Evolutionary conservation across 2,888 invertebrate species (phyloP).

Genomic region (Mongoloraphidia duomilia): DNA sequence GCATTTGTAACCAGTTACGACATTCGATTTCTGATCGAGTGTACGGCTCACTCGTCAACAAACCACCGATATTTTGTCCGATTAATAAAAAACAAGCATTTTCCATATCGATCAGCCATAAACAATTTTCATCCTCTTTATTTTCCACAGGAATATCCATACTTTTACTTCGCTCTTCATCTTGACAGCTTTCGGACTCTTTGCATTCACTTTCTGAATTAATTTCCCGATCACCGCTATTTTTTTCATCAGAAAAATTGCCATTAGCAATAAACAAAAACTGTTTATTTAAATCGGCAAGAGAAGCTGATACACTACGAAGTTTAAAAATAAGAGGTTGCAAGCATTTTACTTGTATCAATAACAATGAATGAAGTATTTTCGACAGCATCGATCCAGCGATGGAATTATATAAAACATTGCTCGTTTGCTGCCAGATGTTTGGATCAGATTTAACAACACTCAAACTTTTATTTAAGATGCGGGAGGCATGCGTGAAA

Average conservation of each 20-base stretch:
- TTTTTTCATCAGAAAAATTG: too few species aligned
- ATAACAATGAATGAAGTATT: constrained; percentile 37
- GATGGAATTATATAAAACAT: constrained; percentile 37
- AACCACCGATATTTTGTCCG: constrained; percentile 41
- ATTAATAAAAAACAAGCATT: constrained; percentile 42
- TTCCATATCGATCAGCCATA: constrained; percentile 45
- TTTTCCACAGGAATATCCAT: constrained; percentile 23
- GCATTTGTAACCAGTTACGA: constrained; percentile 31
- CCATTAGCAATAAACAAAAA: constrained; percentile 24
- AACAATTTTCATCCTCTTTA: constrained; percentile 32
- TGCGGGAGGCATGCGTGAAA: constrained; percentile 23
- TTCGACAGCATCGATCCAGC: constrained; percentile 42
- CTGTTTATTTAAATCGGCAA: constrained; percentile 29
- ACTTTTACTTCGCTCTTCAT: not conserved
- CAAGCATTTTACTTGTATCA: constrained; percentile 32
- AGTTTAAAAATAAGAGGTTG: constrained; percentile 26
- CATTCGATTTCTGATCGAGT: constrained; percentile 30
- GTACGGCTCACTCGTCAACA: constrained; percentile 34
- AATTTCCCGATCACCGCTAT: too few species aligned
- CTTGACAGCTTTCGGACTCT: too few species aligned
- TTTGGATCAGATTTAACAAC: constrained; percentile 26
- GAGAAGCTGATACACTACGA: constrained; percentile 26
- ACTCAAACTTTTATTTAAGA: constrained; percentile 24
- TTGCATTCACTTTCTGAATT: too few species aligned
- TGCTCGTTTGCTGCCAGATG: constrained; percentile 28